A percentile compares a stretch with the other conserved stretches of the same genome.
phyloP scores from a whole-genome alignment of 2,113 vertebrate species.

The Regulus satrapa region DNA sequence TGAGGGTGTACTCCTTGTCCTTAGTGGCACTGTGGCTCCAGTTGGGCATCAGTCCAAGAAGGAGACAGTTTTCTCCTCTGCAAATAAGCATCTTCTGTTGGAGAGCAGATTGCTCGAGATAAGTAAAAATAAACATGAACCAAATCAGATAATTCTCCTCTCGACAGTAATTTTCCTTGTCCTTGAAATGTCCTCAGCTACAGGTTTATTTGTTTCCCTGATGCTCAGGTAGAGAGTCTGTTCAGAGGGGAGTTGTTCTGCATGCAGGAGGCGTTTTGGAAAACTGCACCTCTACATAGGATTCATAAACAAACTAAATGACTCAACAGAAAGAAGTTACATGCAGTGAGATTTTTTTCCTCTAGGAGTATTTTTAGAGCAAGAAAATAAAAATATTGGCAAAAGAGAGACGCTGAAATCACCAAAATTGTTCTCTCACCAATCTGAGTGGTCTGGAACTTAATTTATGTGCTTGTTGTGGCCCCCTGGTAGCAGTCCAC shows the following conservation, averaged over 20 bases:
- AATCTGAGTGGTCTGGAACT: background rate
- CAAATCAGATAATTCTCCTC: slow-evolving; percentile 31
- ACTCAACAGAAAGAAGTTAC: slow-evolving; percentile 15
- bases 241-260: background rate
- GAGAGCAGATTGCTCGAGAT: slow-evolving; percentile 28
- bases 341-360: background rate
- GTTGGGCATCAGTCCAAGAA: background rate
- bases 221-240: slow-evolving; percentile 17
- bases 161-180: background rate
- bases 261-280: slow-evolving; percentile 7
- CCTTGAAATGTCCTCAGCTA: slow-evolving; percentile 17
- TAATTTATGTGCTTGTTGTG: background rate
- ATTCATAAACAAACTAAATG: slow-evolving; percentile 29
- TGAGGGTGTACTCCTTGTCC: background rate
- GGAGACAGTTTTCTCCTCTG: background rate
- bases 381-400: slow-evolving; percentile 13
- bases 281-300: slow-evolving; percentile 6
- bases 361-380: background rate
- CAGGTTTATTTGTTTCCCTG: background rate
- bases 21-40: background rate
- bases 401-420: background rate
- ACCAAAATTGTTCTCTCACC: background rate
- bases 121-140: slow-evolving; percentile 31
- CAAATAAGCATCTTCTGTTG: slow-evolving; percentile 40
- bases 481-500: background rate